Base-by-base conservation (phyloP, 2,888 invertebrate genomes). In the Caenorhabditis uteleia region DNA sequence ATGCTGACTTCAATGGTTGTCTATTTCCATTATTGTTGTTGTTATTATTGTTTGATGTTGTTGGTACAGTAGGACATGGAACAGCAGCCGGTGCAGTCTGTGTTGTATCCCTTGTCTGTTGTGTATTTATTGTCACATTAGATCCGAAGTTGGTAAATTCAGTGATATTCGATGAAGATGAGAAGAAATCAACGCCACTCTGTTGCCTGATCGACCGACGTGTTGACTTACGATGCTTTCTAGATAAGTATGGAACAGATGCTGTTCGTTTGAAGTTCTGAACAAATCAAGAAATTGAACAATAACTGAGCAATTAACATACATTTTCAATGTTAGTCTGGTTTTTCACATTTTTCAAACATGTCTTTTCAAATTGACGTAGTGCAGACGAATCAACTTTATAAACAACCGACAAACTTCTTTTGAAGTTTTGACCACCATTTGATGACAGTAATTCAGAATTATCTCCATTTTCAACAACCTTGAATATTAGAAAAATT, bases 171-270 rank as follows among this genome's bases (percentile, higher is more conserved):
- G 71, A 71, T 5, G 66, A 59, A 4, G 71, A 71, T 0, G 68
- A 60, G 53, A 71, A 71, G 42, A 71, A 60, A 38, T 71, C 71
- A 3, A 33, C 47, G 4, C 59, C 47, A n/a, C 57, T 45, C 12
- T 55, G 47, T 33, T 59, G 54, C 16, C 60, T 39, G 29, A 38
- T 27, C 10, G 56, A 25, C 3, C 56, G 45, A 14, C 49, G 49
- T 3, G 23, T 45, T 3, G 60, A 39, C 31, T 71, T 65, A 31
- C 62, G 33, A 12, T 55, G 31, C 20, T 66, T 61, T 45, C 77
- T 77, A n/a, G 71, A 69, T 29, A 79, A 72, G 48, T 79, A 77
- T 25, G 79, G 79, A 57, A 79, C 71, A 3, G 79, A 79, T 12
- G 78, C 73, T 8, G 78, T 73, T 16, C 79, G 50, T 61, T 79